Conservation (phyloP, 2,888 invertebrate species). For the Eledone cirrhosa region DNA sequence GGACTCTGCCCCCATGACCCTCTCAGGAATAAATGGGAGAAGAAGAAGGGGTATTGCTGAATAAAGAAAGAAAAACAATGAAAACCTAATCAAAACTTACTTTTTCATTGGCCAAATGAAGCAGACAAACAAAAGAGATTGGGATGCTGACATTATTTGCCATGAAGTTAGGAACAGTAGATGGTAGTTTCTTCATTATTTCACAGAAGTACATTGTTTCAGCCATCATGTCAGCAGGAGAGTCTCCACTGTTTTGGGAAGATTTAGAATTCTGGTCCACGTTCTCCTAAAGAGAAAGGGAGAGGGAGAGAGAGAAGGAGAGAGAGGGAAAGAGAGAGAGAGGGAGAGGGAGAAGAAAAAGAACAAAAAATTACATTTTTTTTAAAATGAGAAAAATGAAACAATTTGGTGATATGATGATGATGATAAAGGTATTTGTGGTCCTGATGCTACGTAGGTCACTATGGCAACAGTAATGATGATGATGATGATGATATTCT, state of each 20-base stretch:
- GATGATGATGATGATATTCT: too few species aligned
- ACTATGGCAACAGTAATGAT: too few species aligned
- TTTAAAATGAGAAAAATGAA: not conserved
- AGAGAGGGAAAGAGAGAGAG: not conserved
- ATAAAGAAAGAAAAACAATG: not conserved
- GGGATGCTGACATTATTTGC: conserved; percentile 80
- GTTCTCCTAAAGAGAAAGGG: conserved; percentile 27
- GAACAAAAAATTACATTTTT: too few species aligned
- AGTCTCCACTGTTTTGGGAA: not conserved
- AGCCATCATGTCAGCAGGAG: not conserved
- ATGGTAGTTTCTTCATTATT: conserved; percentile 59
- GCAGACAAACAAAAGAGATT: conserved; percentile 80
- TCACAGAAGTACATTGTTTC: conserved; percentile 40
- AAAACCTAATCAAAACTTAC: conserved; percentile 40
- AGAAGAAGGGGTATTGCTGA: too few species aligned
- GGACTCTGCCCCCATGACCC: too few species aligned
- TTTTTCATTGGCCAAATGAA: conserved; percentile 87
- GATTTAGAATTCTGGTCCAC: conserved; percentile 12
- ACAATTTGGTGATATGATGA: not conserved
- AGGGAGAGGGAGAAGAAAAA: not conserved
- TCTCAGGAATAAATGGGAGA: too few species aligned
- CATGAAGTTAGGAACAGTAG: conserved; percentile 69
- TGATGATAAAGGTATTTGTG: not conserved
- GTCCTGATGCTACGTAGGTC: not conserved
- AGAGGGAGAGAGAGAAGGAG: not conserved